Base-by-base conservation (phyloP, 2,888 invertebrate genomes). In the Aporophyla lueneburgensis region DNA sequence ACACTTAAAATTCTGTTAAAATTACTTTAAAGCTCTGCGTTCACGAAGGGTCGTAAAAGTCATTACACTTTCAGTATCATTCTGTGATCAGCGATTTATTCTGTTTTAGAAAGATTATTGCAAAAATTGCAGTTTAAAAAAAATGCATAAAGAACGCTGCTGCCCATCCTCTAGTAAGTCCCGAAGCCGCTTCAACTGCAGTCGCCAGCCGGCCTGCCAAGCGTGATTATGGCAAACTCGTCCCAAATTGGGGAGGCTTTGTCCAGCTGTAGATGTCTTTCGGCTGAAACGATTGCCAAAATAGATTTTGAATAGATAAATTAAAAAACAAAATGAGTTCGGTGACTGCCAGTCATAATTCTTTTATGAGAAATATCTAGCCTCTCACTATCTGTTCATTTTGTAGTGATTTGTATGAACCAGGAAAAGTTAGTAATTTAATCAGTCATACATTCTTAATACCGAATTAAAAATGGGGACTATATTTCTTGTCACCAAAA, bases 351-450 rank as follows among this genome's bases (percentile, higher is more conserved):
- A n/a, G 9, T 21, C 9, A 16, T 27, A 56, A 21, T 16, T 33
- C 0, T 66, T 33, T 66, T 33, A 27, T 54, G 5, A 66, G 5
- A n/a, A 56, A 66, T 21, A 66, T 66, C 14, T 54, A 33, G 27
- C 27, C 56, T 33, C 21, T 67, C 67, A 33, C 10, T 58, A 16
- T n/a, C 10, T 67, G 58, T 58, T 67, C 2, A 67, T 67, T 59
- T 67, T n/a, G 12, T 58, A 10, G n/a, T 58, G 58, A 67, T 56
- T 33, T 33, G 14, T 65, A 27, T n/a, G 21, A 33, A 27, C 56
- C 9, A 1, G 10, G n/a, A 33, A 6, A 33, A 16, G 0, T n/a
- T 16, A 0, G 3, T 33, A 33, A 67, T 19, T 33, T 19, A 59
- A 56, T 67, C 33, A 10, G 9, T n/a, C n/a, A 40, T 33, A 14